Conservation (phyloP, 1,140 invertebrate species). For the Portunus trituberculatus region DNA sequence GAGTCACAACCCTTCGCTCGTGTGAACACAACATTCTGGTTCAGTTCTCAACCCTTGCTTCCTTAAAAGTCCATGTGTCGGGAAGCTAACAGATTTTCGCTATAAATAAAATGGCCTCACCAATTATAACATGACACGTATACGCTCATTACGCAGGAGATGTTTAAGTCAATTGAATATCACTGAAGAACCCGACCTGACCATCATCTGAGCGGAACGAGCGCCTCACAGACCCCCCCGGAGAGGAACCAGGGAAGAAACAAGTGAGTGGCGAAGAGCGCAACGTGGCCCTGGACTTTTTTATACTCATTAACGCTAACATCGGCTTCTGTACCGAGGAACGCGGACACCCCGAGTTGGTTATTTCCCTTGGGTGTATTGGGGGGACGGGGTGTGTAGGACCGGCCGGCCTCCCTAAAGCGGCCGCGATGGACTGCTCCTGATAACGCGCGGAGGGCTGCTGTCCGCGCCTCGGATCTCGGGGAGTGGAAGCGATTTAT, state of each 20-base stretch:
- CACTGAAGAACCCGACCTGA: not conserved
- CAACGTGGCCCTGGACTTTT: conserved; percentile 61
- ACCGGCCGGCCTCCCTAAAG: conserved; percentile 11
- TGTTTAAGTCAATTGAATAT: not conserved
- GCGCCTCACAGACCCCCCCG: not conserved
- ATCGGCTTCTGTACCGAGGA: conserved; percentile 70
- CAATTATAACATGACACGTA: conserved; percentile 13
- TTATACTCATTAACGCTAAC: conserved; percentile 72
- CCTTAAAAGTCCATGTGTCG: not conserved
- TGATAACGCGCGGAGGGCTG: conserved; percentile 50
- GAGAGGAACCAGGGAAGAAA: conserved; percentile 32
- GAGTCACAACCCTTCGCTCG: conserved; percentile 42
- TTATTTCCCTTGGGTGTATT: conserved; percentile 56
- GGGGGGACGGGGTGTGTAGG: not conserved
- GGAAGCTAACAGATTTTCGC: not conserved
- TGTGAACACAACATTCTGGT: not conserved
- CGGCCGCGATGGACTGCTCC: conserved; percentile 57
- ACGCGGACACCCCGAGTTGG: conserved; percentile 36
- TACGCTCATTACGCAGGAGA: not conserved
- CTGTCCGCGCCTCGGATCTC: conserved; percentile 57
- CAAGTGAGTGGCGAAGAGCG: conserved; percentile 64
- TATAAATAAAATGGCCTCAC: not conserved
- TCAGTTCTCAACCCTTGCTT: not conserved
- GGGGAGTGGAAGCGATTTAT: conserved; percentile 47
- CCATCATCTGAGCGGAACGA: not conserved